Conservation (phyloP, 2,797 vertebrate species). For the Chromobotia macracanthus region DNA sequence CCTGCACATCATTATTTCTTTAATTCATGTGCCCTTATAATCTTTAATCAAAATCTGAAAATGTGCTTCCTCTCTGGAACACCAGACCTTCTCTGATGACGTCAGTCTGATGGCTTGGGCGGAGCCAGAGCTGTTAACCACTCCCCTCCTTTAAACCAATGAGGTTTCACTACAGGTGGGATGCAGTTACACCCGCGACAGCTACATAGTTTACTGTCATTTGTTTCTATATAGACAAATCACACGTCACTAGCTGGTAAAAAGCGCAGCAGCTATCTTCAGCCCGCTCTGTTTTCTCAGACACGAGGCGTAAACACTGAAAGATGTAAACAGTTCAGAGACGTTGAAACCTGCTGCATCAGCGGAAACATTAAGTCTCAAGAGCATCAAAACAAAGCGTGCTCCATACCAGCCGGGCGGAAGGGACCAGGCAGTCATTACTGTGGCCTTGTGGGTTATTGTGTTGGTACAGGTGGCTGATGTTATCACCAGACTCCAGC, state of each 20-base stretch:
- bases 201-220: background rate
- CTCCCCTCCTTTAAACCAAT: too few relatives aligned
- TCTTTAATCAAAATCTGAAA: too few relatives aligned
- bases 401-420: background rate
- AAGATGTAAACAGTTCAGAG: background rate
- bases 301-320: background rate
- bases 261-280: background rate
- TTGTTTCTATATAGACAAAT: background rate
- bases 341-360: slow-evolving; percentile 20
- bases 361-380: slow-evolving; percentile 18
- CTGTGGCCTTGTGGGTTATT: slow-evolving; percentile 11
- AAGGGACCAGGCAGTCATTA: slow-evolving; percentile 39
- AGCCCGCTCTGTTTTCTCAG: background rate
- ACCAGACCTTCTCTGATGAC: too few relatives aligned
- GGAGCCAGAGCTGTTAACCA: too few relatives aligned
- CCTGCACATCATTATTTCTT: too few relatives aligned
- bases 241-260: background rate
- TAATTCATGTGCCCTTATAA: too few relatives aligned
- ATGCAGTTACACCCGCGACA: background rate
- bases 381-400: background rate
- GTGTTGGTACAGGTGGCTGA: slow-evolving; percentile 48
- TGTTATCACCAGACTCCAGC: slow-evolving; percentile 37
- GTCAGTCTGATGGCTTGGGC: too few relatives aligned
- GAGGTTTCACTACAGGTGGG: too few relatives aligned
- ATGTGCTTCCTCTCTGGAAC: too few relatives aligned